Evolutionary conservation across 2,113 vertebrate species (phyloP), one percentile per base, ranked within the genome.

Genomic region (Campylomormyrus numenius): DNA sequence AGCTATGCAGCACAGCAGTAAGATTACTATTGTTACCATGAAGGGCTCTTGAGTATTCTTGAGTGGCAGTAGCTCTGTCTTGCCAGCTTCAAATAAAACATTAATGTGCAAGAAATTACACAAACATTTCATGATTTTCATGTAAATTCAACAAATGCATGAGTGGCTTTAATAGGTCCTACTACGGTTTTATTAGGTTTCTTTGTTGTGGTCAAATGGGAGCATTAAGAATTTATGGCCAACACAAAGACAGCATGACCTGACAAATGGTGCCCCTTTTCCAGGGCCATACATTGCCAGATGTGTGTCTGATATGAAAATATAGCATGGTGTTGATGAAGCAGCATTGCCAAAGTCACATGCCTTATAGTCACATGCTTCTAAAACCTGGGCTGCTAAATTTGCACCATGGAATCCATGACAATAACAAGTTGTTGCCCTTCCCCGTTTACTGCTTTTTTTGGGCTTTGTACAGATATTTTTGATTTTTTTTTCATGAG

Each of bases 301-400:
- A 87, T 87, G 85, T 56, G 85, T 87, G 85, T 56, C 50, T 53
- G 85, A 48, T 85, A n/a, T 85, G 9, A 35, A 35, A 87, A 56
- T 24, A 49, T 35, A 31, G 17, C 24, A 31, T 42, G 21, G n/a
- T 49, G 85, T 27, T 86, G 85, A 52, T 86, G 49, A 50, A 52
- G n/a, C 48, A 86, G 11, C 85, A 27, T 11, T 9, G 3, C 3
- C 45, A 42, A 53, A 15, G 35, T 56, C 2, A 50, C 46, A 31
- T 74, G 31, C 24, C n/a, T 88, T 88, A 48, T 11, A 48, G 24
- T n/a, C 45, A 49, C 52, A 21, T 21, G 48, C 11, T n/a, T 52
- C 27, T 50, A 27, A 89, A 89, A 39, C 70, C 46, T 21, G 9
- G 17, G 48, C 5, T 89, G 31, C 70, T 83, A 70, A 53, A 80